Evolutionary conservation across 1,140 invertebrate species (phyloP).

Genomic region (Drosophila guanche): DNA sequence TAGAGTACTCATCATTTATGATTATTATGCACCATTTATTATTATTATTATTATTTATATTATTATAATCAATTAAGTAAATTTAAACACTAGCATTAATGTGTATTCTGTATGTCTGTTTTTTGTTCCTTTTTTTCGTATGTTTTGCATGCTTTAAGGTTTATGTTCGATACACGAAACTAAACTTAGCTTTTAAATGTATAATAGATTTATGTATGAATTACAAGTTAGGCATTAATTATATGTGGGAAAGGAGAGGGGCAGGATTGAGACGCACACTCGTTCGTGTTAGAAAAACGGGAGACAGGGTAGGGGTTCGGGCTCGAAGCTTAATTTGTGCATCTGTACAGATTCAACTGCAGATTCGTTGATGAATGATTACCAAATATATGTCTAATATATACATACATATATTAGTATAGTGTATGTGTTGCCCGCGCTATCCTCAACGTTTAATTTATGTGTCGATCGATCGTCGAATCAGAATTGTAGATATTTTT

Average conservation of each 20-base stretch:
- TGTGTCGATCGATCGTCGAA: slow-evolving; percentile 26
- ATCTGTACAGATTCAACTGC: slow-evolving; percentile 18
- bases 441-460: slow-evolving; percentile 13
- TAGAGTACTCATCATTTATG: slow-evolving; percentile 49
- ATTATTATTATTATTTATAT: not conserved
- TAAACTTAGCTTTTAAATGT: slow-evolving; percentile 18
- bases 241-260: slow-evolving; percentile 17
- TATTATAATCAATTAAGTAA: slow-evolving; percentile 72
- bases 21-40: slow-evolving; percentile 74
- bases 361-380: slow-evolving; percentile 18
- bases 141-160: slow-evolving; percentile 19
- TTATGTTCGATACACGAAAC: slow-evolving; percentile 13
- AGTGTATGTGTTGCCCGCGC: slow-evolving; percentile 15
- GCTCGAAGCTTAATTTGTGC: slow-evolving; percentile 32
- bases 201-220: not conserved
- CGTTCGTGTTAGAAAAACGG: slow-evolving; percentile 24
- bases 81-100: slow-evolving; percentile 51
- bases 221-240: slow-evolving; percentile 33
- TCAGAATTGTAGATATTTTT: slow-evolving; percentile 39
- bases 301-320: not conserved
- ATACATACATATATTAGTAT: slow-evolving; percentile 26
- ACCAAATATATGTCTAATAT: slow-evolving; percentile 34
- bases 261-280: slow-evolving; percentile 5
- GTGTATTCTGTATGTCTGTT: slow-evolving; percentile 41
- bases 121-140: slow-evolving; percentile 23